Percentiles rank a stretch among this genome's conserved stretches.
Conservation (phyloP, 1,140 invertebrate genomes). For the Stegodyphus mimosarum region DNA sequence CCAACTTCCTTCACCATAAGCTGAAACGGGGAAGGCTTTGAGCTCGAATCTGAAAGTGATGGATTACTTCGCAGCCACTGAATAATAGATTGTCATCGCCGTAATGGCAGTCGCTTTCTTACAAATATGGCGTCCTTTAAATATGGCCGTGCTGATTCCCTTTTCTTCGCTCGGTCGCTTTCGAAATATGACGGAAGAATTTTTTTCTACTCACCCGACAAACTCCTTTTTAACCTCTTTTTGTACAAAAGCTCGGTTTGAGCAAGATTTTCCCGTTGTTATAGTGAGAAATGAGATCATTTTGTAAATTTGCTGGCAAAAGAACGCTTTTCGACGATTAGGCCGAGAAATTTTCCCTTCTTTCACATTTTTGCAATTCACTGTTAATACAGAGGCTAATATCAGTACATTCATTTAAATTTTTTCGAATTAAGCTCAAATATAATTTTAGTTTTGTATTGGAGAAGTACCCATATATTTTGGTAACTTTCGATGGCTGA, state of each 20-base stretch:
- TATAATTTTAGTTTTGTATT: too few relatives aligned
- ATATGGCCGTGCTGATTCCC: neutral
- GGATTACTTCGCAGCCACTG: conserved; percentile 52
- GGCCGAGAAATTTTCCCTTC: too few relatives aligned
- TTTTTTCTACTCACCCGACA: neutral
- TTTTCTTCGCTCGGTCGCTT: neutral
- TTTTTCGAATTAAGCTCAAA: too few relatives aligned
- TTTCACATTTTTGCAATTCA: too few relatives aligned
- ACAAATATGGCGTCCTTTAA: conserved; percentile 46
- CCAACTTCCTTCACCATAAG: neutral
- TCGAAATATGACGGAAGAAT: neutral
- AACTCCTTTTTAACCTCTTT: neutral
- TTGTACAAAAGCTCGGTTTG: neutral
- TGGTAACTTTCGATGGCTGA: too few relatives aligned
- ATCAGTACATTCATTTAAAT: too few relatives aligned
- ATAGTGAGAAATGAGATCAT: too few relatives aligned
- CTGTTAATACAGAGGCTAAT: too few relatives aligned
- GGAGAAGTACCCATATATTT: too few relatives aligned
- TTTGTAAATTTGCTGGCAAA: too few relatives aligned
- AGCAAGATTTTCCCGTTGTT: too few relatives aligned
- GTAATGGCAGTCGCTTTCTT: conserved; percentile 36
- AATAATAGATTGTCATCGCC: conserved; percentile 58
- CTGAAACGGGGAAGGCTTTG: conserved; percentile 27
- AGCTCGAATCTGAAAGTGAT: conserved; percentile 47
- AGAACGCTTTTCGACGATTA: too few relatives aligned